Conservation (phyloP, 1,140 invertebrate genomes). For the Drosophila mojavensis region DNA sequence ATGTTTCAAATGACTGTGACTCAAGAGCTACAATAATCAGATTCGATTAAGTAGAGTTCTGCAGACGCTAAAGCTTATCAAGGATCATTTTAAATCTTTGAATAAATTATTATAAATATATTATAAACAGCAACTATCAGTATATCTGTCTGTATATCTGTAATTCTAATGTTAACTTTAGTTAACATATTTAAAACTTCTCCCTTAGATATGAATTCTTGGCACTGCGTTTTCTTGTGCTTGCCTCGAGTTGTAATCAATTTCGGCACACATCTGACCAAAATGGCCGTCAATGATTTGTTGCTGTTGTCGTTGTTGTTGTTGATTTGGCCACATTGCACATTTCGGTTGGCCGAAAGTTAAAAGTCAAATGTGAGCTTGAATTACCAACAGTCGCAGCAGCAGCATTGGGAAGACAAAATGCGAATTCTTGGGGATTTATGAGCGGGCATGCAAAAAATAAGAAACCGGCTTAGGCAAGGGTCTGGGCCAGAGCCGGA, state of each 20-base stretch:
- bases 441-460: slow-evolving; percentile 75
- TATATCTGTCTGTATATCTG: too few relatives aligned
- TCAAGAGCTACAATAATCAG: too few relatives aligned
- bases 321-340: slow-evolving; percentile 63
- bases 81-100: too few relatives aligned
- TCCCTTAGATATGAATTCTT: too few relatives aligned
- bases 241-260: slow-evolving; percentile 57
- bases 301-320: too few relatives aligned
- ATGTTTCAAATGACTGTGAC: too few relatives aligned
- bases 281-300: slow-evolving; percentile 64
- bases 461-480: slow-evolving; percentile 50
- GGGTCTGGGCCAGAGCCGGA: slow-evolving; percentile 16
- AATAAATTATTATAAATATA: too few relatives aligned
- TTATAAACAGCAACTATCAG: too few relatives aligned
- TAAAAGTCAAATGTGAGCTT: slow-evolving; percentile 81
- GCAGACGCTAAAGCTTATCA: too few relatives aligned
- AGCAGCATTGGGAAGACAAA: slow-evolving; percentile 46
- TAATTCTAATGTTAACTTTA: too few relatives aligned
- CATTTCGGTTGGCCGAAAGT: slow-evolving; percentile 71
- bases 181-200: too few relatives aligned
- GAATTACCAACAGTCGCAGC: slow-evolving; percentile 64
- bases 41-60: too few relatives aligned
- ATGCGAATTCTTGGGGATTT: slow-evolving; percentile 77
- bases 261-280: slow-evolving; percentile 58
- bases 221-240: not conserved